These are phyloP conservation scores for Pogonocherus hispidulus DNA, from an alignment of 2,888 invertebrate species.

Conservation along the genomic window DNA sequence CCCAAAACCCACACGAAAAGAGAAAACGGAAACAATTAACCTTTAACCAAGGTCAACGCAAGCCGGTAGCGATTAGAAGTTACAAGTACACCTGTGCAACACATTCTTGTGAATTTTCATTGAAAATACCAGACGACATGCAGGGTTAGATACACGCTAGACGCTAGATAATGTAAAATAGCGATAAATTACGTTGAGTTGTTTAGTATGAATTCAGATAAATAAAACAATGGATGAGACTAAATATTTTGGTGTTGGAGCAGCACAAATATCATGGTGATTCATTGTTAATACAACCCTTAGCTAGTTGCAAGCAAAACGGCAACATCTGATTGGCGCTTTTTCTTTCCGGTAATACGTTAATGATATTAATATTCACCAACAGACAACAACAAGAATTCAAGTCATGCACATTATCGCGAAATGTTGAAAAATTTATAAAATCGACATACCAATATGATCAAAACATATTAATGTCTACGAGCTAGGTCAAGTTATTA, in stretches of 20 bases:
- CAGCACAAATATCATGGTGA: not conserved
- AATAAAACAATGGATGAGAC: not conserved
- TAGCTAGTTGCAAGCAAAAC: too few relatives aligned
- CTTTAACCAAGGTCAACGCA: conserved; percentile 9
- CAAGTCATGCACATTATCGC: too few relatives aligned
- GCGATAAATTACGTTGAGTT: conserved; percentile 21
- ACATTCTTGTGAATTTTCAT: conserved; percentile 19
- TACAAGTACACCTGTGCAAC: conserved; percentile 27
- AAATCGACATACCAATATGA: too few relatives aligned
- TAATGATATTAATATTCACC: too few relatives aligned
- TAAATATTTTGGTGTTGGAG: not conserved
- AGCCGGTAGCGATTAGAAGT: conserved; percentile 24
- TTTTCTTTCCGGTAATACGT: too few relatives aligned
- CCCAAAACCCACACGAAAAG: conserved; percentile 7
- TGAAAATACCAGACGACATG: conserved; percentile 15
- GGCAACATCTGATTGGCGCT: too few relatives aligned
- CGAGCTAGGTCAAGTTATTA: too few relatives aligned
- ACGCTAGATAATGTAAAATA: conserved; percentile 18
- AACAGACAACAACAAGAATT: too few relatives aligned
- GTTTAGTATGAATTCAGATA: too few relatives aligned
- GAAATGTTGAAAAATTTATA: too few relatives aligned
- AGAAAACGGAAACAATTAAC: conserved; percentile 16
- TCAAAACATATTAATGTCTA: too few relatives aligned
- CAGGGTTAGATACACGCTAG: not conserved
- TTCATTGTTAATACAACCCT: too few relatives aligned